A percentile compares a stretch with the other conserved stretches of the same genome.
These are phyloP conservation scores for Catamblyrhynchus diadema DNA, from an alignment of 2,797 vertebrate species.

Conservation along the genomic window DNA sequence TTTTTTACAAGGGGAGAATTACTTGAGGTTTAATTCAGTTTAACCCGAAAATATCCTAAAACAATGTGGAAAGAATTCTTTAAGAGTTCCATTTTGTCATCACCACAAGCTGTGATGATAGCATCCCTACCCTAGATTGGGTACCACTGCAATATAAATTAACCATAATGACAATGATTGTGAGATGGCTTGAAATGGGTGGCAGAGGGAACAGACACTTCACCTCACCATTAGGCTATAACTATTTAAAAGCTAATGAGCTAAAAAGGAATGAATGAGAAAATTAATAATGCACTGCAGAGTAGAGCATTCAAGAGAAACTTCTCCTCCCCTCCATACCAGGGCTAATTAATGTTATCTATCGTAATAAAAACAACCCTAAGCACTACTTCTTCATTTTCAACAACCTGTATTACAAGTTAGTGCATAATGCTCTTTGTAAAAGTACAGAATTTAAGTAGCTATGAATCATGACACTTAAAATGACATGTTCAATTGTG, in stretches of 20 bases:
- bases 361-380: slow-evolving; percentile 38
- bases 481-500: not conserved
- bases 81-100: not conserved
- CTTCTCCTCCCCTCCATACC: not conserved
- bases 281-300: slow-evolving; percentile 35
- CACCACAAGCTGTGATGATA: not conserved
- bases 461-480: slow-evolving; percentile 45
- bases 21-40: not conserved
- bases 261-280: slow-evolving; percentile 6
- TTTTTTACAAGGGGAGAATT: not conserved
- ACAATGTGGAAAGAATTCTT: not conserved
- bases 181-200: not conserved
- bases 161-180: not conserved
- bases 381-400: slow-evolving; percentile 35
- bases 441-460: slow-evolving; percentile 14
- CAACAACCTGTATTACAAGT: not conserved
- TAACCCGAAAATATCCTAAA: not conserved
- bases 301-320: slow-evolving; percentile 4
- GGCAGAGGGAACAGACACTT: not conserved
- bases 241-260: slow-evolving; percentile 46
- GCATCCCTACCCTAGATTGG: not conserved
- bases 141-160: not conserved
- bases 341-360: slow-evolving; percentile 44
- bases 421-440: not conserved
- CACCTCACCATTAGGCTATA: not conserved